Conservation (phyloP, 2,113 vertebrate genomes). For the Brevimyrus niger region DNA sequence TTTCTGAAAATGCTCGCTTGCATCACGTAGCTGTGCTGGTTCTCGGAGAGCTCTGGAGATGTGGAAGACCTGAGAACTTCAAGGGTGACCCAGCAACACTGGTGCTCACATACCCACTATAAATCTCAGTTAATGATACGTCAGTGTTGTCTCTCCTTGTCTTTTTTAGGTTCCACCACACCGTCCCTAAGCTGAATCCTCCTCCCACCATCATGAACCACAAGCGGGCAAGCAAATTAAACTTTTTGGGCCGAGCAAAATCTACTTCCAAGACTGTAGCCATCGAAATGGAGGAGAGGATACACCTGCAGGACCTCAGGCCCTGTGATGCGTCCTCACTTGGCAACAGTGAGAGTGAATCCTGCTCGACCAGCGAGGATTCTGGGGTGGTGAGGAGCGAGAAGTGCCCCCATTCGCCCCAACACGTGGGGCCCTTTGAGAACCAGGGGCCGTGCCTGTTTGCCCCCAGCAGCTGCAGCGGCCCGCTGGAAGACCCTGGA, state of each 20-base stretch:
- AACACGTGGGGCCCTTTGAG: slow-evolving; percentile 51
- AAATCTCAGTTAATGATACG: neutral
- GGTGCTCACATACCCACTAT: neutral
- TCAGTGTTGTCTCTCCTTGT: neutral
- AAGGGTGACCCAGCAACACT: neutral
- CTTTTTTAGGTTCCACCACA: slow-evolving; percentile 50
- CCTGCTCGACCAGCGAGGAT: slow-evolving; percentile 59
- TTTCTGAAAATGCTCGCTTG: neutral
- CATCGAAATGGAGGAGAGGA: slow-evolving; percentile 32
- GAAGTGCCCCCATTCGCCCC: slow-evolving; percentile 43
- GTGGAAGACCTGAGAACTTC: neutral
- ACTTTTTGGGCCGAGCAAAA: slow-evolving; percentile 55
- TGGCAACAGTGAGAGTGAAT: slow-evolving; percentile 49
- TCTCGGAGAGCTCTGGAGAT: neutral
- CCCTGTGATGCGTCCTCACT: slow-evolving; percentile 58
- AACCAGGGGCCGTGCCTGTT: slow-evolving; percentile 46
- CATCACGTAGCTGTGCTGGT: neutral
- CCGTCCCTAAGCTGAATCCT: slow-evolving; percentile 69
- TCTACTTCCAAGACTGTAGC: neutral
- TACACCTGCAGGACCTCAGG: slow-evolving; percentile 58
- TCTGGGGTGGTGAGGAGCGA: slow-evolving; percentile 55
- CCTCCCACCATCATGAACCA: slow-evolving; percentile 61
- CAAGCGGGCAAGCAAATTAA: slow-evolving; percentile 65
- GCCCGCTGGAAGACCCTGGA: slow-evolving; percentile 45
- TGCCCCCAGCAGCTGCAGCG: slow-evolving; percentile 45